A percentile compares a stretch with the other conserved stretches of the same genome.
phyloP scores from a whole-genome alignment of 37 sponge, comb jelly and placozoan species.

The Diacarnus erythraeanus region DNA sequence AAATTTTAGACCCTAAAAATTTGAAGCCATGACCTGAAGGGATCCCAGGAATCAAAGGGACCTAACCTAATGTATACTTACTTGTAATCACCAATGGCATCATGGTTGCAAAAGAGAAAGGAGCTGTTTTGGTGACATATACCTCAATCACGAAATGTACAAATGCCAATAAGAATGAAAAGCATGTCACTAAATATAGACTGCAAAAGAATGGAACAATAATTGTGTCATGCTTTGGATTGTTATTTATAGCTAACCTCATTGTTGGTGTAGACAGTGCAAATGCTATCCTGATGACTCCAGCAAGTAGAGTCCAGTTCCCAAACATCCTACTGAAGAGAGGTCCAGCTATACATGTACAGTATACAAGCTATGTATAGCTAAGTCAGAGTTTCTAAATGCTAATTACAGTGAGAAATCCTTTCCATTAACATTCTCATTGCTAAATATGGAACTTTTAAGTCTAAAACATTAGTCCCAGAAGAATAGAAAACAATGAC shows the following conservation, averaged over 20 bases:
- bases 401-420: too few relatives aligned
- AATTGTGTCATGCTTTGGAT: neutral
- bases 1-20: too few relatives aligned
- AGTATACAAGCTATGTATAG: neutral
- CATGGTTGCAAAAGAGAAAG: constrained; percentile 32
- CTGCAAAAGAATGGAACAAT: constrained; percentile 11
- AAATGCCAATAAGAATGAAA: constrained; percentile 61
- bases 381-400: neutral
- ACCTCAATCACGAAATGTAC: constrained; percentile 51
- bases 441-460: too few relatives aligned
- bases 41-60: too few relatives aligned
- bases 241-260: constrained; percentile 12
- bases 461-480: too few relatives aligned
- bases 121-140: constrained; percentile 49
- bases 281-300: constrained; percentile 32
- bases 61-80: constrained; percentile 31
- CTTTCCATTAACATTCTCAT: too few relatives aligned
- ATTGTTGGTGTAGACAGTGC: constrained; percentile 24
- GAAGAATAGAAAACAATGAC: too few relatives aligned
- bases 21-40: too few relatives aligned
- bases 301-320: constrained; percentile 64
- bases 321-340: constrained; percentile 60
- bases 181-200: constrained; percentile 26
- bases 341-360: constrained; percentile 42
- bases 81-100: constrained; percentile 51